Evolutionary conservation across 2,113 vertebrate species (phyloP), one percentile per base, ranked within the genome.

Genomic region (Nesospiza acunhae): DNA sequence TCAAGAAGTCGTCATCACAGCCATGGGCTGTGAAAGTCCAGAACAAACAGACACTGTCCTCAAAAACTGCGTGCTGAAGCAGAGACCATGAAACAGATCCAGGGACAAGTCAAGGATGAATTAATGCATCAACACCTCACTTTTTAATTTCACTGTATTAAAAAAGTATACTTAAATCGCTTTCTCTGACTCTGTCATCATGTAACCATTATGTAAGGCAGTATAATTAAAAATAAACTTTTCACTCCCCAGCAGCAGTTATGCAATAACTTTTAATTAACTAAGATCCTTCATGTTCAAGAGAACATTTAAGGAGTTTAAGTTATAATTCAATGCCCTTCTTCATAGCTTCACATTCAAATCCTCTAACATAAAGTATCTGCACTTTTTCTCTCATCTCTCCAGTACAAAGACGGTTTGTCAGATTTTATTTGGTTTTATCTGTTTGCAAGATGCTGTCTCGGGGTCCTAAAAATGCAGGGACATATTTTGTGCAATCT

Each of bases 371-470:
- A 77, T 39, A 89, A 89, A 62, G 30, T 82, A 67, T 87, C 73
- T 84, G 17, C 42, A 52, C 75, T 92, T 96, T 88, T 52, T 23
- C 88, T 94, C 81, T 87, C 85, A 93, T 93, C 59, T 88, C 70
- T 79, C 53, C 70, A 64, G 33, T 55, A 95, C 78, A 90, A 90
- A 90, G 83, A 89, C 1, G 27, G 83, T 87, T 95, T 96, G 90
- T 96, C 96, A 95, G 81, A 52, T 95, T 96, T 91, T 94, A 96
- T 97, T 96, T 88, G 67, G 84, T 87, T 95, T 94, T 96, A 92
- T 97, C 95, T 90, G 37, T 67, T 93, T 39, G 53, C 73, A 91
- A 93, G 91, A 95, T 96, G 87, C 89, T 93, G 88, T 96, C 90
- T 93, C 2, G 0, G 66, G 76, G 88, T 93, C 92, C 84, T 92